phyloP scores from a whole-genome alignment of 2,888 invertebrate genomes.

The Agrypnus murinus region DNA sequence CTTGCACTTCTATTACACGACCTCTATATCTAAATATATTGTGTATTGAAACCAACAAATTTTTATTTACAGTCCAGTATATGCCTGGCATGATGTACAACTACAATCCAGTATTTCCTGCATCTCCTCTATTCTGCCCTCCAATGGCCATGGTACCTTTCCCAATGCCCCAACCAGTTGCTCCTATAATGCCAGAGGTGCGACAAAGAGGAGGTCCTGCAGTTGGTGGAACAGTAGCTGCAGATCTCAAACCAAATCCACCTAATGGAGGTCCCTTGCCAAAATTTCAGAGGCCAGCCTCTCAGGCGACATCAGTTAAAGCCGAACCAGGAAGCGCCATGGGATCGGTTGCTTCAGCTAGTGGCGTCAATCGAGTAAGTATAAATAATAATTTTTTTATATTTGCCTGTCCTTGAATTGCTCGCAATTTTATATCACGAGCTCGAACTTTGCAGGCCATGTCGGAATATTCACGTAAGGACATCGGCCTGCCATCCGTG shows the following conservation, averaged over 20 bases:
- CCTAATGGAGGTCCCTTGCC: constrained; percentile 54
- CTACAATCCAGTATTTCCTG: constrained; percentile 72
- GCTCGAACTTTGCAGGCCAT: constrained; percentile 72
- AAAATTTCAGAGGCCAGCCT: constrained; percentile 70
- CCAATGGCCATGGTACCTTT: constrained; percentile 69
- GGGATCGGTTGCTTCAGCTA: constrained; percentile 71
- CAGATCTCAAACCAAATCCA: constrained; percentile 59
- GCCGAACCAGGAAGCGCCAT: constrained; percentile 74
- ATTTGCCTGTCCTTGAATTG: not conserved
- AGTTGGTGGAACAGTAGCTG: not conserved
- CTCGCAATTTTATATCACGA: constrained; percentile 23
- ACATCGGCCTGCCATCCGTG: constrained; percentile 70
- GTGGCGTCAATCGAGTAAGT: constrained; percentile 68
- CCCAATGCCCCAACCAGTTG: constrained; percentile 60
- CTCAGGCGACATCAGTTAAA: constrained; percentile 74
- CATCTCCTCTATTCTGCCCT: constrained; percentile 78
- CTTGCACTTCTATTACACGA: too few species aligned
- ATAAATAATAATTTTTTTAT: constrained; percentile 9
- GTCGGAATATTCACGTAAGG: constrained; percentile 77
- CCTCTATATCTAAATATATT: too few species aligned
- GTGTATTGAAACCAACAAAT: too few species aligned
- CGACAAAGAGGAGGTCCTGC: constrained; percentile 20
- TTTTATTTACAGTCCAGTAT: constrained; percentile 74
- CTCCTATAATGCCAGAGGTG: constrained; percentile 54
- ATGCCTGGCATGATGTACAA: constrained; percentile 78